phyloP scores from a whole-genome alignment of 2,113 vertebrate genomes.

The Coryphaenoides rupestris region DNA sequence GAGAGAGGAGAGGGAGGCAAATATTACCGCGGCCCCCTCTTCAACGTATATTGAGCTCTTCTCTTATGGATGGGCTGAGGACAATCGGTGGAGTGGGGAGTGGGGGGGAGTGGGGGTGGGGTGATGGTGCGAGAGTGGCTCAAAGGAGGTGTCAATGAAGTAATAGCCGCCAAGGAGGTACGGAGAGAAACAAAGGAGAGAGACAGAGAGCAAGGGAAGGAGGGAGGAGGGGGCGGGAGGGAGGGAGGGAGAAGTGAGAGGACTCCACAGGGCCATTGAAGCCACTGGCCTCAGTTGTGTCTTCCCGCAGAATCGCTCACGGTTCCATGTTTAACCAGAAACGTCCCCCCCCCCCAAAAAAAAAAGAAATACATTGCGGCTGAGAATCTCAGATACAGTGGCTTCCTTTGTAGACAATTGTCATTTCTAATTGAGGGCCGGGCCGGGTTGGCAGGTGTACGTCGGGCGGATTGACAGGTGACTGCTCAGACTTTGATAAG shows the following conservation, averaged over 20 bases:
- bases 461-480: conserved; percentile 64
- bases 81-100: too few species aligned
- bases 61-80: conserved; percentile 51
- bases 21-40: conserved; percentile 56
- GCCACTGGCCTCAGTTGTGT: background rate
- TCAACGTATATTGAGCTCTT: conserved; percentile 62
- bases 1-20: conserved; percentile 19
- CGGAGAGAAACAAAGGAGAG: conserved; percentile 33
- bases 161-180: conserved; percentile 48
- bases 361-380: conserved; percentile 28
- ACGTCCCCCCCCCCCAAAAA: too few species aligned
- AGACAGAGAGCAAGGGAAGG: conserved; percentile 56
- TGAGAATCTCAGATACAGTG: conserved; percentile 9
- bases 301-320: too few species aligned
- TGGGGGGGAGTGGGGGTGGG: too few species aligned
- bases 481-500: conserved; percentile 61
- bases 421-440: conserved; percentile 50
- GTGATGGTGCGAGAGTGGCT: conserved; percentile 34
- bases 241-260: background rate
- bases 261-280: background rate
- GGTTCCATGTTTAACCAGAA: too few species aligned
- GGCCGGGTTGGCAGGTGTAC: conserved; percentile 41
- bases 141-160: conserved; percentile 43
- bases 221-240: conserved; percentile 11
- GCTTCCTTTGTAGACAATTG: conserved; percentile 26